A percentile compares a stretch with the other conserved stretches of the same genome.
These are phyloP conservation scores for Zosterops pallidus DNA, from an alignment of 2,113 vertebrate species.

Conservation along the genomic window DNA sequence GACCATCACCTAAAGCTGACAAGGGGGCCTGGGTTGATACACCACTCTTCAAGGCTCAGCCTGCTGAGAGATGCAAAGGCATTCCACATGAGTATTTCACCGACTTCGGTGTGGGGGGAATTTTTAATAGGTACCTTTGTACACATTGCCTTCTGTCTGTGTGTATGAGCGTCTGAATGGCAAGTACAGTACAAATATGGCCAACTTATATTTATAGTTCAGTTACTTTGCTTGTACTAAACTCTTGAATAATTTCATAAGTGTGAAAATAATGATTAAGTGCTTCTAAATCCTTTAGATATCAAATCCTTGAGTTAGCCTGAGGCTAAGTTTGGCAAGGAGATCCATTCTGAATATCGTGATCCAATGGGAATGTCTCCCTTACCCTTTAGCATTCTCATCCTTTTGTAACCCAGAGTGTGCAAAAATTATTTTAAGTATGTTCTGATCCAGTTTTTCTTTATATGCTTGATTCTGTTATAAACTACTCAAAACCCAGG, in stretches of 20 bases:
- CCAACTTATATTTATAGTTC: neutral
- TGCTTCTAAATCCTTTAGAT: neutral
- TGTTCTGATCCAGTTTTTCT: neutral
- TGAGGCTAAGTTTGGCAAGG: neutral
- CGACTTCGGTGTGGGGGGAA: neutral
- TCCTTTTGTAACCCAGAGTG: neutral
- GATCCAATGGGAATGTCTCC: neutral
- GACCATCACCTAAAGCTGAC: neutral
- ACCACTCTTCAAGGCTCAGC: neutral
- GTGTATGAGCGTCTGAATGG: accelerated
- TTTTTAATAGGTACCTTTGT: neutral
- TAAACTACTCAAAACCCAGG: too few relatives aligned
- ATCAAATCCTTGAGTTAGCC: neutral
- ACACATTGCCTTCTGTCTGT: neutral
- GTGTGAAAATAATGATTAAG: neutral
- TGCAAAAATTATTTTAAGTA: neutral
- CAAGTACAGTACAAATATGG: neutral
- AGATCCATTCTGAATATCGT: neutral
- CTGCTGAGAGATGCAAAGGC: neutral
- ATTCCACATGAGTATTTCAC: neutral
- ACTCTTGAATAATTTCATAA: neutral
- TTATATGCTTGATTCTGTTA: neutral
- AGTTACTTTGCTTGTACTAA: neutral
- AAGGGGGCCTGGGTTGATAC: neutral
- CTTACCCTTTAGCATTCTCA: neutral